Conservation (phyloP, 2,113 vertebrate genomes). For the Furnarius figulus region DNA sequence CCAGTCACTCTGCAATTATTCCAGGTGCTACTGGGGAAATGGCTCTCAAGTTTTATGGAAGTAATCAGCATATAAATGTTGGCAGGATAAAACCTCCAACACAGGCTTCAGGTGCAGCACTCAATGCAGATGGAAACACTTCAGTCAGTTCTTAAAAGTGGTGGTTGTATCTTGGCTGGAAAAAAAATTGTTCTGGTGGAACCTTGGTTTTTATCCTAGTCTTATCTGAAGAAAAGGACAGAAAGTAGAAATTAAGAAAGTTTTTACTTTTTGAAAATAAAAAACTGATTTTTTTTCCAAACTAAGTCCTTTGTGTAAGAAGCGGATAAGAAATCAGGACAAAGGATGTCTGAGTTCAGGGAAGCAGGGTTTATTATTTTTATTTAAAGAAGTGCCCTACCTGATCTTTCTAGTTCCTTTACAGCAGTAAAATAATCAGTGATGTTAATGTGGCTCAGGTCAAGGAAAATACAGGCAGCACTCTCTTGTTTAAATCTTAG, state of each 20-base stretch:
- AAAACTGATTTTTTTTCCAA: background rate
- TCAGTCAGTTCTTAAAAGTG: conserved; percentile 31
- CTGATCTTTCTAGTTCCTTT: background rate
- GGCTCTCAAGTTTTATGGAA: conserved; percentile 75
- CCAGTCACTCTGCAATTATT: conserved; percentile 82
- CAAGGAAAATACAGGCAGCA: background rate
- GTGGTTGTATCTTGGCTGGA: conserved; percentile 41
- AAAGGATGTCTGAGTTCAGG: background rate
- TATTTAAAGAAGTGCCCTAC: background rate
- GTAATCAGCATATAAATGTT: conserved; percentile 77
- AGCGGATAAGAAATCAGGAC: background rate
- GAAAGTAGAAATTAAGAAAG: background rate
- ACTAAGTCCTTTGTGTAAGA: background rate
- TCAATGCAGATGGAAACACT: conserved; percentile 68
- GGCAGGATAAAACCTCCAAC: conserved; percentile 66
- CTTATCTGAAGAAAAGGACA: background rate
- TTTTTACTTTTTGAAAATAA: background rate
- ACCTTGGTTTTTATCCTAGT: background rate
- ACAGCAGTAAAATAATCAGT: background rate
- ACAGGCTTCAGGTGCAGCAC: conserved; percentile 69
- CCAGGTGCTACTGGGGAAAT: conserved; percentile 79
- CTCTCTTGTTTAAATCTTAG: background rate
- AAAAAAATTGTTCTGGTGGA: background rate
- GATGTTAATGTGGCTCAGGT: background rate
- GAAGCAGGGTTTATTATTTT: background rate